These are phyloP conservation scores for Drosophila sordidula DNA, from an alignment of 2,888 invertebrate genomes.

Conservation along the genomic window DNA sequence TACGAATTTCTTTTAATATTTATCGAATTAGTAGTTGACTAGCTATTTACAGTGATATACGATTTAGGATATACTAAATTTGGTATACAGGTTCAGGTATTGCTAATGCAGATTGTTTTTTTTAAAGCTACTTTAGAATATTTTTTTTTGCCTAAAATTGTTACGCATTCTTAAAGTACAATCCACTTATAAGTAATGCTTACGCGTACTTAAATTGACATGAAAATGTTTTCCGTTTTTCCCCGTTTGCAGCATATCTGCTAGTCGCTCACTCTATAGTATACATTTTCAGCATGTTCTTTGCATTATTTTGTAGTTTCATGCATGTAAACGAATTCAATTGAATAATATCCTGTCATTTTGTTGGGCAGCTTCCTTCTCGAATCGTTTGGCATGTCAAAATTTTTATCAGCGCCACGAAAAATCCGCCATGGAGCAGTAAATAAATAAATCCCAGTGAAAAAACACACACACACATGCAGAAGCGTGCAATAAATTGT, in stretches of 20 bases:
- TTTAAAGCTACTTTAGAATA: no score
- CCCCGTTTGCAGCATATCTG: constrained; percentile 13
- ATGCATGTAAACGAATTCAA: constrained; percentile 81
- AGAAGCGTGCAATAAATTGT: constrained; percentile 75
- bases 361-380: constrained; percentile 52
- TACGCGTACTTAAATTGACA: no score
- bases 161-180: no score
- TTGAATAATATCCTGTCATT: constrained; percentile 84
- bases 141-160: no score
- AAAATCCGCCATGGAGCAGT: constrained; percentile 65
- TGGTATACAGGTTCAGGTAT: no score
- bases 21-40: no score
- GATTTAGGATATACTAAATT: no score
- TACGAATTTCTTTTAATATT: no score
- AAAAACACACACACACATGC: constrained; percentile 4
- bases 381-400: constrained; percentile 67
- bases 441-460: constrained; percentile 72
- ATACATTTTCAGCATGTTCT: constrained; percentile 21
- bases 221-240: not conserved
- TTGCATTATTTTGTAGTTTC: constrained; percentile 73
- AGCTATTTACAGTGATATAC: no score
- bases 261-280: constrained; percentile 12
- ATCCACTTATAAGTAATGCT: no score
- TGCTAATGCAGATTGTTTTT: no score
- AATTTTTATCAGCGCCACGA: constrained; percentile 71